Evolutionary conservation across 2,113 vertebrate species (phyloP).

Genomic region (Rhinolophus sinicus): DNA sequence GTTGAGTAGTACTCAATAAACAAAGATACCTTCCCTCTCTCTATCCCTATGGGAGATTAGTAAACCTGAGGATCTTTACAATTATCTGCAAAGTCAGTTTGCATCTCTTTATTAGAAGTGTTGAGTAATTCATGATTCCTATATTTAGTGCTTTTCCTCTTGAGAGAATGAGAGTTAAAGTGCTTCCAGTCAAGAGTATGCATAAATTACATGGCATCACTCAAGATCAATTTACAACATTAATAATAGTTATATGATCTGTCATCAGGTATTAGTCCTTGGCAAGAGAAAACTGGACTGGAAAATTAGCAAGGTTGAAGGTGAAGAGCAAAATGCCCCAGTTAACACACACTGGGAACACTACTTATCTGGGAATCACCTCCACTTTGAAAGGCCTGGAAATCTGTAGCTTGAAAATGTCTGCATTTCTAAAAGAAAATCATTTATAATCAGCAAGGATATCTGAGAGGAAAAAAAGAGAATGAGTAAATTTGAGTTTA

Average conservation of each 20-base stretch:
- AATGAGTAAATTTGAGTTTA: not conserved
- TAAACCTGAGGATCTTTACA: not conserved
- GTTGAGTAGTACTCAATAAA: not conserved
- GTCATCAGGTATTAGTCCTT: constrained; percentile 61
- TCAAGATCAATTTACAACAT: constrained; percentile 69
- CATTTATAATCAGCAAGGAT: not conserved
- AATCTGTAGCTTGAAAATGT: not conserved
- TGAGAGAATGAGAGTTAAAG: constrained; percentile 38
- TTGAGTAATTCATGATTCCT: not conserved
- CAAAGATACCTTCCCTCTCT: not conserved
- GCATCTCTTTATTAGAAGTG: not conserved
- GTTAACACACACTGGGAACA: not conserved
- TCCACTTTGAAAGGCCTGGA: not conserved
- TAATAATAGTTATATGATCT: constrained; percentile 49
- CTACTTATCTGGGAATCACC: not conserved
- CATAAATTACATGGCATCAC: constrained; percentile 67
- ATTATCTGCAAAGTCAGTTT: constrained; percentile 30
- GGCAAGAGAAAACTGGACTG: constrained; percentile 40
- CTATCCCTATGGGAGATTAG: not conserved
- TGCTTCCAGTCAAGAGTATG: constrained; percentile 50
- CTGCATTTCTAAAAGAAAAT: not conserved
- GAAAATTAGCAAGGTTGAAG: constrained; percentile 62
- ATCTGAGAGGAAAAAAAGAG: not conserved
- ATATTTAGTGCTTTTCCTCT: constrained; percentile 40
- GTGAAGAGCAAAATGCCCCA: not conserved